Evolutionary conservation across 1,140 invertebrate species (phyloP).

Genomic region (Lanistes nyassanus): DNA sequence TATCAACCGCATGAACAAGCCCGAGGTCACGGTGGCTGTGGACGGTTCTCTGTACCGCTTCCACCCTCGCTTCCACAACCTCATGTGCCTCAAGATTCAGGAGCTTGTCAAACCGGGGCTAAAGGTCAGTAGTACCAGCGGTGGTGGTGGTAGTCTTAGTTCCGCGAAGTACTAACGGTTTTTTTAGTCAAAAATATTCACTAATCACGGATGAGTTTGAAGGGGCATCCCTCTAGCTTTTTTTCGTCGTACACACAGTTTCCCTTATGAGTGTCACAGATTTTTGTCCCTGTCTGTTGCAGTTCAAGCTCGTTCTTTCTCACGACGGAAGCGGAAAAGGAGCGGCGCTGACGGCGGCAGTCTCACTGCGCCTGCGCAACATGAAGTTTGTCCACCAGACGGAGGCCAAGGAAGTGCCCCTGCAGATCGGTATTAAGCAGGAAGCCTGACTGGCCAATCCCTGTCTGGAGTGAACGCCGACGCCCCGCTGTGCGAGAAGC

Average conservation of each 20-base stretch:
- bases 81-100: conserved; percentile 93
- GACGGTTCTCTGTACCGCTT: conserved; percentile 98
- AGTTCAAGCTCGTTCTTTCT: conserved; percentile 96
- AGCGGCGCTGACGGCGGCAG: conserved; percentile 95
- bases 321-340: conserved; percentile 99
- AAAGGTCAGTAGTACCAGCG: conserved; percentile 52
- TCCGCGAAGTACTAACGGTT: background rate
- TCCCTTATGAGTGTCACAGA: too few species aligned
- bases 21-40: conserved; percentile 93
- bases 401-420: background rate
- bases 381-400: conserved; percentile 4
- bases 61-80: conserved; percentile 96
- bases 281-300: conserved; percentile 54
- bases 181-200: background rate
- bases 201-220: background rate
- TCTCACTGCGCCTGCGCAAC: conserved; percentile 71
- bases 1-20: conserved; percentile 81
- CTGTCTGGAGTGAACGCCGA: background rate
- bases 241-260: background rate
- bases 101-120: conserved; percentile 76
- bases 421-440: conserved; percentile 18
- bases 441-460: background rate
- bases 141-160: background rate
- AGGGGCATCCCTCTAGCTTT: background rate
- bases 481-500: background rate